Conservation (phyloP, 2,113 vertebrate genomes). For the Sclerurus mexicanus region DNA sequence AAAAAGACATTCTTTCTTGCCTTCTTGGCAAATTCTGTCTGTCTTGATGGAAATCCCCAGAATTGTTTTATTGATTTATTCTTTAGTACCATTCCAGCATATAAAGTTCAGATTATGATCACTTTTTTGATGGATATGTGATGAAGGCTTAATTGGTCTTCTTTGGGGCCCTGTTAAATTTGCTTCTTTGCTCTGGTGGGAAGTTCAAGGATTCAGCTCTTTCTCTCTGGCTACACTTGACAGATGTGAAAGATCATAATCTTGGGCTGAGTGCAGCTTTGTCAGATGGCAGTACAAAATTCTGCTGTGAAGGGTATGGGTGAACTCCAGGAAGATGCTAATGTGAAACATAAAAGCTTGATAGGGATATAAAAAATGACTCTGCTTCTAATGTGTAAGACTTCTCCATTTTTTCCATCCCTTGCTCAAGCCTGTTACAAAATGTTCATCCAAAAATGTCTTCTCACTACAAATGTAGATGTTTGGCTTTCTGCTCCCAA, state of each 20-base stretch:
- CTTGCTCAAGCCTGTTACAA: neutral
- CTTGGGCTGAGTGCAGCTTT: conserved; percentile 25
- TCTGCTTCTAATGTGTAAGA: neutral
- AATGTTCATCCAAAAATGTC: neutral
- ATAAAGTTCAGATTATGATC: neutral
- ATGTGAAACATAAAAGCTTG: conserved; percentile 21
- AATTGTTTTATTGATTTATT: neutral
- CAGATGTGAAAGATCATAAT: neutral
- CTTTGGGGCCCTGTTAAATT: neutral
- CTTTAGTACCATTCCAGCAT: neutral
- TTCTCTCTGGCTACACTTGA: neutral
- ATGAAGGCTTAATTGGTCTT: neutral
- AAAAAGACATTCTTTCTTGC: neutral
- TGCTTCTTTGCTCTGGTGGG: neutral
- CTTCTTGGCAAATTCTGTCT: neutral
- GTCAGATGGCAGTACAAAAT: conserved; percentile 35
- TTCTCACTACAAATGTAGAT: fast-evolving
- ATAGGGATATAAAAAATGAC: neutral
- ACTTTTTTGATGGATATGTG: neutral
- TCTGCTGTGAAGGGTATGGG: neutral
- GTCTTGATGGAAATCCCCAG: neutral
- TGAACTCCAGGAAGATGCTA: conserved; percentile 31
- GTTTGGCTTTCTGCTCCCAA: neutral
- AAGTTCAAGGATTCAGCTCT: neutral
- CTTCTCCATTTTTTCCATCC: neutral